Base-by-base conservation (phyloP, 2,113 vertebrate species). In the Elachura formosa region DNA sequence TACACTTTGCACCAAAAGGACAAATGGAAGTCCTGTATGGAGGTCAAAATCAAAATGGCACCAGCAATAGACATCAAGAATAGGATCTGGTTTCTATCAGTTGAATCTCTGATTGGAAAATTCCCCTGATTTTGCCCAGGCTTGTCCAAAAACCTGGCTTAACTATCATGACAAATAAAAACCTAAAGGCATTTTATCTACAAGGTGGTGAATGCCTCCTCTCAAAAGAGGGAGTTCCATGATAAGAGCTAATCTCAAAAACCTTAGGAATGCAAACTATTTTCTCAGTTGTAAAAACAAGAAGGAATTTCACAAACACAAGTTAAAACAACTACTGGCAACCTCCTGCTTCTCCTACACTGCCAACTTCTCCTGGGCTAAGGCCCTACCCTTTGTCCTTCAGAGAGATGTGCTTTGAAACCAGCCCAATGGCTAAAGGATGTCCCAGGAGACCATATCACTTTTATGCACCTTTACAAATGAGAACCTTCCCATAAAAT, bases 171-270 rank as follows among this genome's bases (percentile, higher is more conserved):
- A 93, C 94, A 86, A 94, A 96, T 94, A 93, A 92, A 94, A 87
- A 82, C 55, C 80, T 84, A 77, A 94, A 95, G 90, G 87, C 76
- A 92, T 92, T 96, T 93, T 93, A 93, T 95, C 94, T 94, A 89
- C 87, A 92, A 89, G 94, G 90, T 84, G 76, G 72, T 64, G 85
- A 95, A 90, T 96, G 82, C 73, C 93, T 96, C 64, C 87, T 91
- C 87, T 96, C 86, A 93, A 89, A 96, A 94, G 83, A 78, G 48
- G 85, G 93, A 97, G 90, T 95, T 93, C 92, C 94, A 77, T 56
- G 95, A 96, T 96, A 96, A 97, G 92, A 94, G 77, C 95, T 97
- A 97, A 97, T 97, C 96, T 97, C 90, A 97, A 96, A 96, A 97
- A 96, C 96, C 59, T 66, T 48, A 96, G 93, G 96, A 97, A 96